Evolutionary conservation across 1,140 invertebrate species (phyloP).

Genomic region (Oscheius sp.): DNA sequence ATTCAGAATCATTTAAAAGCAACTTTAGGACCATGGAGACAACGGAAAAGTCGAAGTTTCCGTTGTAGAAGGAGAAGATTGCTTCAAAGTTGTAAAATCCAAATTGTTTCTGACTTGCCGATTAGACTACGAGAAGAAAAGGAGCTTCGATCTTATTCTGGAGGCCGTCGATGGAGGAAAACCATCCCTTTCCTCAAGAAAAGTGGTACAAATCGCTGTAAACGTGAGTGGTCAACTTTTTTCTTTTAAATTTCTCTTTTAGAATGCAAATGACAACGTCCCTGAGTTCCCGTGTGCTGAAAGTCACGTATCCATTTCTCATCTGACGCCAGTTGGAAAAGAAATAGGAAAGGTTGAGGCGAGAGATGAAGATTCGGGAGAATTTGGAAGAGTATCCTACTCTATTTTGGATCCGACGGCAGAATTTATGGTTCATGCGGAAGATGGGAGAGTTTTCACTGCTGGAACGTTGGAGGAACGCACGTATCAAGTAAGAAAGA

Average conservation of each 20-base stretch:
- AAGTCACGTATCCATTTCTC: background rate
- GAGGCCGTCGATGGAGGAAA: background rate
- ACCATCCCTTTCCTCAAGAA: background rate
- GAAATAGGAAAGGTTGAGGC: background rate
- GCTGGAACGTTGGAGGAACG: background rate
- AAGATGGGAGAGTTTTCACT: background rate
- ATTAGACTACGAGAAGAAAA: background rate
- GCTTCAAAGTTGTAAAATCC: background rate
- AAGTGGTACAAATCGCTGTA: background rate
- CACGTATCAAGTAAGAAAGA: too few species aligned
- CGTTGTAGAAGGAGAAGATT: background rate
- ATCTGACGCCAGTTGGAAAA: background rate
- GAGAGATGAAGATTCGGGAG: background rate
- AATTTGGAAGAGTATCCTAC: background rate
- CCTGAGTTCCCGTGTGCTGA: background rate
- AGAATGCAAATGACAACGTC: background rate
- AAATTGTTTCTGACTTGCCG: background rate
- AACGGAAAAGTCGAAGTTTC: background rate
- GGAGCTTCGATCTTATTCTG: background rate
- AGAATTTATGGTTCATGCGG: background rate
- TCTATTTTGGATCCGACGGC: background rate
- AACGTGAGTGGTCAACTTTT: too few species aligned
- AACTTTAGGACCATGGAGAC: background rate
- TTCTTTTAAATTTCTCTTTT: too few species aligned
- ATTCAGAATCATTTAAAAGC: background rate